Conservation (phyloP, 2,888 invertebrate species). For the Bombyx huttoni region DNA sequence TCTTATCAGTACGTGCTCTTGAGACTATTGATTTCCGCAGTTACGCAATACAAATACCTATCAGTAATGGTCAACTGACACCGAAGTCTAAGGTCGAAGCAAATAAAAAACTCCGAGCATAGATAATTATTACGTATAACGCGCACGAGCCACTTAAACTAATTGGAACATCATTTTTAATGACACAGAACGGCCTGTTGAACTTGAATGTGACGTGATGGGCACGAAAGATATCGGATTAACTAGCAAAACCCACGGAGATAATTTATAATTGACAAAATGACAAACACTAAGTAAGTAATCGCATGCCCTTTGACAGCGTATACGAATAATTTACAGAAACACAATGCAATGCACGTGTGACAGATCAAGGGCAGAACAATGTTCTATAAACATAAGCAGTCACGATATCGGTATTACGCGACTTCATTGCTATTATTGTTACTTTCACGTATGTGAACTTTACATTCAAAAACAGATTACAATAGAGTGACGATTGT, state of each 20-base stretch:
- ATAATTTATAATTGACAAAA: background rate
- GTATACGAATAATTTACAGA: background rate
- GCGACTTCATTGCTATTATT: constrained; percentile 10
- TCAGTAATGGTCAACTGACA: constrained; percentile 11
- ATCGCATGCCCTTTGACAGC: background rate
- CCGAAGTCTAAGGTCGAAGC: constrained; percentile 20
- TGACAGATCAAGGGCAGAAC: constrained; percentile 1
- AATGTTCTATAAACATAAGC: constrained; percentile 2
- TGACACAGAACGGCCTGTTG: background rate
- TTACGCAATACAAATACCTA: constrained; percentile 24
- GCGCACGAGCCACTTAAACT: constrained; percentile 5
- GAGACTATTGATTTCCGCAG: constrained; percentile 20
- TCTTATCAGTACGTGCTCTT: constrained; percentile 15
- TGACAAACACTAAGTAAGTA: background rate
- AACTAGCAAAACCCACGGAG: background rate
- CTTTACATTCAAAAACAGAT: constrained; percentile 7
- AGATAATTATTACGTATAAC: constrained; percentile 2
- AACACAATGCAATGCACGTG: background rate
- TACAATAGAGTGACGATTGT: background rate
- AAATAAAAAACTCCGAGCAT: constrained; percentile 3
- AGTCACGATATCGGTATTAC: constrained; percentile 32
- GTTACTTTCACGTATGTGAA: constrained; percentile 17
- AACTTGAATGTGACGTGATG: background rate
- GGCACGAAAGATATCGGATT: background rate
- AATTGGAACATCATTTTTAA: constrained; percentile 11